Evolutionary conservation across 2,797 vertebrate species (phyloP), one percentile per base, ranked within the genome.

Genomic region (Xenentodon cancila): DNA sequence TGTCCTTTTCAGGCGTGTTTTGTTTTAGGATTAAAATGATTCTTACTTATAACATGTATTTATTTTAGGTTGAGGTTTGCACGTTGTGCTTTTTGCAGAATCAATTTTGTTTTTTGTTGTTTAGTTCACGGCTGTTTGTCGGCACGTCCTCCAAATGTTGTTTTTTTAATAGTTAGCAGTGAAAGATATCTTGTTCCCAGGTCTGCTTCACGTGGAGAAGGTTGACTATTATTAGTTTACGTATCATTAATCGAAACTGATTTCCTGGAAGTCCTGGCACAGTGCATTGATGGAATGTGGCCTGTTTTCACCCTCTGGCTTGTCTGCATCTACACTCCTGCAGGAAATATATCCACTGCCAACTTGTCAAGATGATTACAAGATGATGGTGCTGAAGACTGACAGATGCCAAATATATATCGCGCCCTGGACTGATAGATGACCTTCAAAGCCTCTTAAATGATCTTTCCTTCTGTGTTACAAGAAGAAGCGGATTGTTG

Each of bases 381-480:
- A 68, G 54, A 75, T 84, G 85, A 89, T 22, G 56, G 11, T 70
- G 72, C 59, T 59, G 34, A 53, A 82, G 75, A 69, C 54, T 87
- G 87, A 90, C 82, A 83, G 64, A 52, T 87, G 79, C 73, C 77
- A 90, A 88, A 77, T 77, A 89, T 84, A 87, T 85, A 85, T 59
- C 21, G 64, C 66, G 69, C 79, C 75, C 67, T 30, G 7, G 6
- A 27, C 7, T 72, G 60, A 68, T 56, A 52, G 46, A 73, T 68
- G 74, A 84, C 82, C 82, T 78, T 87, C 71, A 75, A 5, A 13
- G 20, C n/a, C 11, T 2, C 56, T 53, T 17, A 25, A 65, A 16
- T 45, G 2, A 21, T 25, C 32, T 56, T 20, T 1, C 16, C 16
- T 9, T 59, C 21, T 61, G 13, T 17, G 34, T 59, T 21, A 42